Evolutionary conservation across 2,113 vertebrate genomes (phyloP).

Genomic region (Ciconia stormi): DNA sequence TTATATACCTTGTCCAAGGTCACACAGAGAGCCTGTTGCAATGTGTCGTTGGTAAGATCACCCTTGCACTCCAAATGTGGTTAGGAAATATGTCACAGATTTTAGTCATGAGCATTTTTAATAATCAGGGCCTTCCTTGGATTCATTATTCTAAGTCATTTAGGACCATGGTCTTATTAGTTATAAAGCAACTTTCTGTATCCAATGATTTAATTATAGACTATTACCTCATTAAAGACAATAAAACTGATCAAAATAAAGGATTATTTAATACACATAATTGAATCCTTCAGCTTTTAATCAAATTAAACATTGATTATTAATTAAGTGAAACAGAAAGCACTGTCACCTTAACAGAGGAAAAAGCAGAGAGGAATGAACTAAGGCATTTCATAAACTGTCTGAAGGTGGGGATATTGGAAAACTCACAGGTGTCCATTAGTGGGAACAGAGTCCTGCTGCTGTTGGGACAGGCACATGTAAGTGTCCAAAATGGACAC

Average conservation of each 20-base stretch:
- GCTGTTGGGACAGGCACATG: background rate
- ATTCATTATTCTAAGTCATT: conserved; percentile 30
- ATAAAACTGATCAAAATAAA: conserved; percentile 45
- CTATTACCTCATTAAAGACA: conserved; percentile 24
- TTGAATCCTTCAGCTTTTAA: conserved; percentile 28
- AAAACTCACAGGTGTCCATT: background rate
- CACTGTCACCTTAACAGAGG: background rate
- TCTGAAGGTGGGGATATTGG: background rate
- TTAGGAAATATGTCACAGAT: background rate
- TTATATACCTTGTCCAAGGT: background rate
- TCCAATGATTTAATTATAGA: conserved; percentile 11
- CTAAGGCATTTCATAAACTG: background rate
- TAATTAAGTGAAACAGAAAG: conserved; percentile 26
- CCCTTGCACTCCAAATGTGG: background rate
- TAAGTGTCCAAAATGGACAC: background rate
- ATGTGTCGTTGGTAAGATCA: background rate
- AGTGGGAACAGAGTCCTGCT: background rate
- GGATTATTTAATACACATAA: conserved; percentile 36
- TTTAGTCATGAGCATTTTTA: background rate
- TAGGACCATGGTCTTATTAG: background rate
- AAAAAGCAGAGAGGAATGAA: background rate
- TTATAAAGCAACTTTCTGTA: background rate
- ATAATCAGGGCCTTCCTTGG: background rate
- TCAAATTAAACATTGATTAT: conserved; percentile 36
- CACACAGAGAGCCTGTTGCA: background rate